Percentiles rank a stretch among this genome's conserved stretches.
These are phyloP conservation scores for Porphyrio hochstetteri DNA, from an alignment of 2,113 vertebrate genomes.

Conservation along the genomic window DNA sequence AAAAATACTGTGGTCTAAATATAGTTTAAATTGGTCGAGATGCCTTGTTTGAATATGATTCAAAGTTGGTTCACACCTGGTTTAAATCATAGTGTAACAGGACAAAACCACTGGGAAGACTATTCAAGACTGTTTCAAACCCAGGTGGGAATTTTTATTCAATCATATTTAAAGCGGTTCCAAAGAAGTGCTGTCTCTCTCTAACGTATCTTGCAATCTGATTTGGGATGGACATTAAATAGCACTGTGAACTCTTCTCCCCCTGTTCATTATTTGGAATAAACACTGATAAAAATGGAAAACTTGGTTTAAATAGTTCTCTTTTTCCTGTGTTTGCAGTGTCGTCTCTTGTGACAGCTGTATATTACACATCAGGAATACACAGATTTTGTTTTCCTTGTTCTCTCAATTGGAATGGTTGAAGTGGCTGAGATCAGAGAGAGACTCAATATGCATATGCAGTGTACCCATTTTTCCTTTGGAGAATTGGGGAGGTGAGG, in stretches of 20 bases:
- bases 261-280: neutral
- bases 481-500: neutral
- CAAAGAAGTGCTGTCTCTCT: neutral
- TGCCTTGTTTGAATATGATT: neutral
- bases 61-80: neutral
- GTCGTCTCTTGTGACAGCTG: neutral
- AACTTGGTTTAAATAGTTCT: neutral
- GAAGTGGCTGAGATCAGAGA: neutral
- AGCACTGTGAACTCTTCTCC: neutral
- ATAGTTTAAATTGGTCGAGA: slow-evolving; percentile 22
- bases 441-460: neutral
- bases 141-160: neutral
- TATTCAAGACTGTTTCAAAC: neutral
- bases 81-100: neutral
- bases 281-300: neutral
- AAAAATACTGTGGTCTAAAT: neutral
- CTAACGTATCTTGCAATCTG: neutral
- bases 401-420: neutral
- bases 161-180: neutral
- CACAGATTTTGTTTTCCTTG: neutral
- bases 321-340: neutral
- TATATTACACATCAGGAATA: neutral
- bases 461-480: neutral
- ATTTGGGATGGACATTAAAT: neutral
- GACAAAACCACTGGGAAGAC: neutral